A percentile compares a stretch with the other conserved stretches of the same genome.
Conservation (phyloP, 2,888 invertebrate species). For the Stegana nigrithorax region DNA sequence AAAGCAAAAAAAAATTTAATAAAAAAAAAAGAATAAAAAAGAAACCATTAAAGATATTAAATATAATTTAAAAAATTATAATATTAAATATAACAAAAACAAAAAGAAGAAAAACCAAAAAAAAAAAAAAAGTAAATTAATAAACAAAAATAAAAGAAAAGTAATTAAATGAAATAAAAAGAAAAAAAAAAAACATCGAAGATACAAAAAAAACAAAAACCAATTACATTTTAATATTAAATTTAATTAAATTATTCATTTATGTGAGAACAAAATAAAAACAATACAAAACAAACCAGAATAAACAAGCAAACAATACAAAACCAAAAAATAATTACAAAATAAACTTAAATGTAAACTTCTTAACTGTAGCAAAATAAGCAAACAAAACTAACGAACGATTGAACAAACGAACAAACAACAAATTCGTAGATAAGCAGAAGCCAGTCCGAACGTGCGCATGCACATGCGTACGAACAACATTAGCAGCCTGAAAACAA, state of each 20-base stretch:
- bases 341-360: conserved; percentile 7
- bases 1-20: conserved; percentile 26
- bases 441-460: neutral
- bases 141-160: neutral
- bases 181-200: conserved; percentile 31
- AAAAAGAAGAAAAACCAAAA: conserved; percentile 37
- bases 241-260: conserved; percentile 26
- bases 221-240: conserved; percentile 23
- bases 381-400: neutral
- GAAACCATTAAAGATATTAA: conserved; percentile 21
- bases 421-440: neutral
- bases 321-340: neutral
- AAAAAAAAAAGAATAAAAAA: conserved; percentile 24
- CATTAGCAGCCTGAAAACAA: too few relatives aligned
- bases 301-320: too few relatives aligned
- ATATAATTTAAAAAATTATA: conserved; percentile 30
- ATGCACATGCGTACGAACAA: too few relatives aligned
- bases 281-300: conserved; percentile 16
- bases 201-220: conserved; percentile 21
- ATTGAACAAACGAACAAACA: neutral
- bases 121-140: conserved; percentile 16
- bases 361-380: neutral
- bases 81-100: conserved; percentile 30
- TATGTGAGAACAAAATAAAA: conserved; percentile 9
- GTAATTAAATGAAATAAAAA: conserved; percentile 18